Evolutionary conservation across 2,888 invertebrate species (phyloP), one percentile per base, ranked within the genome.

Genomic region (Ophion obscuratus): DNA sequence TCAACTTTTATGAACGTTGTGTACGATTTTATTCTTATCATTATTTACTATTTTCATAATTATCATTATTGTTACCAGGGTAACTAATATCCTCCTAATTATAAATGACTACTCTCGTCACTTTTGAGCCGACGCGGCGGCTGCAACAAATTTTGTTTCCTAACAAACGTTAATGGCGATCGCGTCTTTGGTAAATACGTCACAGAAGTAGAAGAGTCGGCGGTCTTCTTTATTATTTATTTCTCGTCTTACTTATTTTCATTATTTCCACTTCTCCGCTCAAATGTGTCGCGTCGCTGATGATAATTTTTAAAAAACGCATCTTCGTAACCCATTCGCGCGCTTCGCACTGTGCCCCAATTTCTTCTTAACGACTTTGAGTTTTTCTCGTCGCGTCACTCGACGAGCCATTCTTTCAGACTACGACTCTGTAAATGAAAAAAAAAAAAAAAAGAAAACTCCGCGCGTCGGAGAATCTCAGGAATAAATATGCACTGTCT

Each of bases 111-210:
- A 24, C 27, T 17, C 20, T 73, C 59, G 40, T 66, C n/a, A 40
- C 66, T 17, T 73, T 73, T 57, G 4, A 14, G 36, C 47, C 6
- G 17, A 24, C 20, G 4, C 31, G 5, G 44, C 31, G 70, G 31
- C 68, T 70, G 6, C 4, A 31, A 64, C 1, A 20, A 53, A 71
- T 71, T 74, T 77, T 80, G 36, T 62, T 78, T 70, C 62, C 11
- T 61, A 53, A 53, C 24, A 20, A 66, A 47, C 71, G 44, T 67
- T 61, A 66, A 73, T 70, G n/a, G 24, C 57, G 71, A 71, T 80
- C 53, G 61, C 64, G 71, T 83, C 83, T 83, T 83, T 86, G 86
- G 83, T 74, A 81, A 83, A 17, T 83, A 71, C 74, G 59, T 53
- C 44, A 68, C 59, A 40, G 53, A 81, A 57, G 27, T 75, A 59